Evolutionary conservation across 2,797 vertebrate species (phyloP), one percentile per base, ranked within the genome.

Genomic region (Apogon hyalosoma): DNA sequence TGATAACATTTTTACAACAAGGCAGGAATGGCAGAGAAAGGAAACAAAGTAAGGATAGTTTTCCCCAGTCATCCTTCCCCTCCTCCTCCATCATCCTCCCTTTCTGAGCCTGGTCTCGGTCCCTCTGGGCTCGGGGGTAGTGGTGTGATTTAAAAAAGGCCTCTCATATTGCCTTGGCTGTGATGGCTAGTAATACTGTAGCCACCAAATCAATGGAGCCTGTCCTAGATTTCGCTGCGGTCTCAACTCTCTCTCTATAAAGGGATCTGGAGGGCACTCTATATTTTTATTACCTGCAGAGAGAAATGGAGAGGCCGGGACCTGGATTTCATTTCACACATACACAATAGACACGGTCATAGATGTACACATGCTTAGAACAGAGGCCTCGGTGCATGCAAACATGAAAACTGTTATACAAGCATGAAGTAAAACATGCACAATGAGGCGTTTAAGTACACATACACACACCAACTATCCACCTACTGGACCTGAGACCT

Each of bases 181-280:
- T 90, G 88, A 90, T 85, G 89, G 89, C 91, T 75, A 91, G 93
- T 93, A 93, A 94, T 92, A 92, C 89, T 87, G 88, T 90, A 90
- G 91, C 87, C 87, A 92, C 90, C 84, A 89, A 92, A 94, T 94
- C 93, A 93, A 94, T 93, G 92, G 88, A 89, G 89, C 91, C 87
- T 93, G 92, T 88, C 92, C 91, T 88, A 91, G 89, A 93, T 93
- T 92, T 90, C 82, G 79, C 88, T 85, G 85, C 63, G 65, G 86
- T 82, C 80, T 91, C 88, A 89, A 85, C 84, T 88, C 90, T 84
- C 88, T 84, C 91, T 91, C 91, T 89, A 92, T 94, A 92, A 94
- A 93, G 92, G 90, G 92, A 93, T 92, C 89, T 90, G 80, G 89
- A 91, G 92, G 89, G 90, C 88, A 88, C 89, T 86, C 90, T 93